Base-by-base conservation (phyloP, 1,140 invertebrate species). In the Drosophila simulans region DNA sequence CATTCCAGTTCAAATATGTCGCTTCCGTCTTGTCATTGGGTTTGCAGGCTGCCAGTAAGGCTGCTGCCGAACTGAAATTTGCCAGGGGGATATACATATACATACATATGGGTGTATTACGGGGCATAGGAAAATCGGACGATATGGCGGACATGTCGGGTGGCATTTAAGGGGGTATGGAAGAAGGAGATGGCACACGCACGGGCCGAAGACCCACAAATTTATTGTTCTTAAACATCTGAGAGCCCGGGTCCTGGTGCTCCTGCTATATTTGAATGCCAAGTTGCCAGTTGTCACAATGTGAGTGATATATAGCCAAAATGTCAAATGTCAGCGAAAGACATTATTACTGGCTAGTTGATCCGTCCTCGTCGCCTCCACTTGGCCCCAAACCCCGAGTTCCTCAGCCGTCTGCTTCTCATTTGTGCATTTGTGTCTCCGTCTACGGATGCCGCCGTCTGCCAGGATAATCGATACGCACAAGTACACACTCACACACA, bases 241-340 rank as follows among this genome's bases (percentile, higher is more conserved):
- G 59, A 64, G 63, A 15, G 45, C 34, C 48, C 56, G 59, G 35
- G 27, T 37, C 27, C 62, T 25, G 37, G 58, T 25, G 49, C 37
- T 51, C 40, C 57, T 74, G 77, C 64, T 89, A 80, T 89, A 88
- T 88, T 88, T 84, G 84, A 88, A 88, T 88, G 84, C 84, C 84
- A 89, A 88, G 80, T 88, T 88, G 84, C 84, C 84, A 88, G 84
- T 88, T 89, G 84, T 88, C 84, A 80, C 76, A 88, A 88, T 77
- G 80, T 88, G 84, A 88, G 84, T 88, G 84, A 88, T 89, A 88
- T 88, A 88, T 89, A 89, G 84, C 84, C 84, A 64, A 89, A 88
- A 88, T 88, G 84, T 88, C 84, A 88, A 89, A 88, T 88, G 84
- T 88, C 84, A 89, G 84, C 84, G 84, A 89, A 88, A 89, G 84